Conservation (phyloP, 2,888 invertebrate species). For the Leucophenga maculata region DNA sequence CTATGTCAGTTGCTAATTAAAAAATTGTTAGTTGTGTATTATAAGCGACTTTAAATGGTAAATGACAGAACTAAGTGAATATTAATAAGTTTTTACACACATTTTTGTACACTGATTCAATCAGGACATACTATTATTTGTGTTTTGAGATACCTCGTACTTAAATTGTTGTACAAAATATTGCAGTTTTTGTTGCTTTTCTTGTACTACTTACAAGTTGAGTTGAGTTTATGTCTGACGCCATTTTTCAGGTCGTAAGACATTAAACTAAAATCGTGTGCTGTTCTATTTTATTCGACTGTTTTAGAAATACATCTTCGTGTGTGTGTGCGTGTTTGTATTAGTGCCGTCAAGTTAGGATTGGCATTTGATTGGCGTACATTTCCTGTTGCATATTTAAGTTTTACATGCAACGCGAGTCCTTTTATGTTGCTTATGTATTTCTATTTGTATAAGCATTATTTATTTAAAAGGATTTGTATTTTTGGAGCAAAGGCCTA, state of each 20-base stretch:
- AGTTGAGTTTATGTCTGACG: constrained; percentile 39
- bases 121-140: not conserved
- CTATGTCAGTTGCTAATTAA: too few species aligned
- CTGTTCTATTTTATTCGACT: constrained; percentile 30
- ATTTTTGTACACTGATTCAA: too few species aligned
- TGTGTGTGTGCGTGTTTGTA: constrained; percentile 30
- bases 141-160: not conserved
- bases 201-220: constrained; percentile 1
- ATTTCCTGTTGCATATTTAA: constrained; percentile 70
- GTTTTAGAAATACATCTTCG: not conserved
- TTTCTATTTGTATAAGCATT: too few species aligned
- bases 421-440: too few species aligned
- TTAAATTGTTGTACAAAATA: constrained; percentile 28
- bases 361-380: constrained; percentile 70
- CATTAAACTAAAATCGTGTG: constrained; percentile 57
- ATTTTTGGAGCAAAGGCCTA: constrained; percentile 11
- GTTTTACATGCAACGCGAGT: constrained; percentile 31
- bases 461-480: too few species aligned
- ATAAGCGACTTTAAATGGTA: too few species aligned
- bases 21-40: too few species aligned
- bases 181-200: constrained; percentile 15
- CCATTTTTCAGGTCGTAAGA: constrained; percentile 62
- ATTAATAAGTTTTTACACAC: too few species aligned
- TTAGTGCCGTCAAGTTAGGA: constrained; percentile 58
- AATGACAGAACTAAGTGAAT: too few species aligned